A percentile compares a stretch with the other conserved stretches of the same genome.
Conservation (phyloP, 2,113 vertebrate genomes). For the Carollia perspicillata region DNA sequence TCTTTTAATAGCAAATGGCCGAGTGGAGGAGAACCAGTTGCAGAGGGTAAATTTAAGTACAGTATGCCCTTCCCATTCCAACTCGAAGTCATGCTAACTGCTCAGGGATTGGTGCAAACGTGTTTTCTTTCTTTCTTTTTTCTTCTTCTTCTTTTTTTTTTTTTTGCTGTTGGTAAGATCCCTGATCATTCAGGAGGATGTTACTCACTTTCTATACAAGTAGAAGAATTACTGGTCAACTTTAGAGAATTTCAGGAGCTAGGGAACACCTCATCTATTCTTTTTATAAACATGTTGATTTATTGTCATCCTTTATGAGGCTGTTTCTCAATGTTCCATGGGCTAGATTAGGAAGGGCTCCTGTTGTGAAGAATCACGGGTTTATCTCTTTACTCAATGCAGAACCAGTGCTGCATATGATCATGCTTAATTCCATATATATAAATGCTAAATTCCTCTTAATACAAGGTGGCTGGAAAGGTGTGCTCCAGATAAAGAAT, state of each 20-base stretch:
- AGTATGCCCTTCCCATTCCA: conserved; percentile 53
- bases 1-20: conserved; percentile 75
- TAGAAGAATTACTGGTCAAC: neutral
- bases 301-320: neutral
- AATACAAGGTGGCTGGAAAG: neutral
- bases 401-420: neutral
- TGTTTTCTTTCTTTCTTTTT: neutral
- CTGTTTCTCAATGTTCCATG: neutral
- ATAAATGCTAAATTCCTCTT: neutral
- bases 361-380: neutral
- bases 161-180: neutral
- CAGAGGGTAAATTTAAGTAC: conserved; percentile 61
- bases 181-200: neutral
- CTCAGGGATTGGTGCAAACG: neutral
- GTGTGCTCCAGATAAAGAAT: neutral
- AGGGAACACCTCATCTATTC: neutral
- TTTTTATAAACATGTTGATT: neutral
- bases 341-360: neutral
- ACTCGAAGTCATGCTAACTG: conserved; percentile 21
- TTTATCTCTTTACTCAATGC: neutral
- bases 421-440: neutral
- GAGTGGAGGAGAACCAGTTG: conserved; percentile 61
- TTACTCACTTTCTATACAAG: neutral
- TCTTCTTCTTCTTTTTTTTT: neutral
- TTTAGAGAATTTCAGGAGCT: neutral